Percentiles rank a stretch among this genome's conserved stretches.
Evolutionary conservation across 2,888 invertebrate genomes (phyloP).

Genomic region (Epiblema foenella): DNA sequence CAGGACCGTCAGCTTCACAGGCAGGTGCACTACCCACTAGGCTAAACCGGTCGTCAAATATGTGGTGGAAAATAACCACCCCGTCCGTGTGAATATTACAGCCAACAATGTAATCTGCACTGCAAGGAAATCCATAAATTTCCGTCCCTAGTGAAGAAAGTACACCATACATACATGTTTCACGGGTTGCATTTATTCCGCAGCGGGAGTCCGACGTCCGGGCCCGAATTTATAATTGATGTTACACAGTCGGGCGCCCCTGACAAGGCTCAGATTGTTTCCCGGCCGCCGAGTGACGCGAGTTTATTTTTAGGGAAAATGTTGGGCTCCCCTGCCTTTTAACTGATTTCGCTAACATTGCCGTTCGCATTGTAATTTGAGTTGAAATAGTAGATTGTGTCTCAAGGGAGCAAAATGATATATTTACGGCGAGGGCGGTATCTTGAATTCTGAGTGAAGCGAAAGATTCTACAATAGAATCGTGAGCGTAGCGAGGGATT

Average conservation of each 20-base stretch:
- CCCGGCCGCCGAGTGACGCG: constrained; percentile 16
- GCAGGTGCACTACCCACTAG: too few relatives aligned
- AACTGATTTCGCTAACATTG: not conserved
- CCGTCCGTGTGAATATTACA: not conserved
- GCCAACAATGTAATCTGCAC: not conserved
- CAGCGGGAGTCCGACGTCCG: constrained; percentile 20
- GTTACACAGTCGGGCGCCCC: constrained; percentile 36
- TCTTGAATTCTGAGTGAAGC: too few relatives aligned
- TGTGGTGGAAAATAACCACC: too few relatives aligned
- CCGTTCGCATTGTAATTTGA: not conserved
- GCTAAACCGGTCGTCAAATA: too few relatives aligned
- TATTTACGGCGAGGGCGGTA: too few relatives aligned
- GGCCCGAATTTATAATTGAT: constrained; percentile 39
- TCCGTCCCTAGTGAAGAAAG: not conserved
- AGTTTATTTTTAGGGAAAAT: constrained; percentile 31
- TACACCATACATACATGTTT: not conserved
- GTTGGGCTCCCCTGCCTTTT: constrained; percentile 5
- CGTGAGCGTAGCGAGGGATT: too few relatives aligned
- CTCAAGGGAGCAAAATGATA: too few relatives aligned
- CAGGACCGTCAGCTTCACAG: too few relatives aligned
- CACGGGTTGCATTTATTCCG: constrained; percentile 14
- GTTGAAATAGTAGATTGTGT: too few relatives aligned
- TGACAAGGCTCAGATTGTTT: constrained; percentile 38
- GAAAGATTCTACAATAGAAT: too few relatives aligned
- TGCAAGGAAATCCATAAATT: not conserved